Evolutionary conservation across 2,888 invertebrate genomes (phyloP).

Genomic region (Sialis fuliginosa): DNA sequence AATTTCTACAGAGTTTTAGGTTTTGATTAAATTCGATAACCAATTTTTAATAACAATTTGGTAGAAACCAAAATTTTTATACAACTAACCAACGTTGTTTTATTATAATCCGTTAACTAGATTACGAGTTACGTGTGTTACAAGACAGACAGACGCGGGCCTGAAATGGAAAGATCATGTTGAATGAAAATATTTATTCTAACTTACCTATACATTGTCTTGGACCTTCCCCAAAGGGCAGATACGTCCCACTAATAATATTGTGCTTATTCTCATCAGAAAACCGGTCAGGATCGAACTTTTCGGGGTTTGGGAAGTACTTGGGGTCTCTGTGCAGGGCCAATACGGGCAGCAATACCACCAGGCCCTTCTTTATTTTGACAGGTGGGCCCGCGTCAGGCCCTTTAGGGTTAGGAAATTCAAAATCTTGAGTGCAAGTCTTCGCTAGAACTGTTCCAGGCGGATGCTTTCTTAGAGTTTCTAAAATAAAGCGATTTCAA

Average conservation of each 20-base stretch:
- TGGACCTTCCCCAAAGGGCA: slow-evolving; percentile 18
- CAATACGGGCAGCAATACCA: slow-evolving; percentile 13
- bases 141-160: too few relatives aligned
- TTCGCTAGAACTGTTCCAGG: slow-evolving; percentile 11
- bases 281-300: slow-evolving; percentile 13
- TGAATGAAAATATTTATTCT: too few relatives aligned
- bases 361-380: slow-evolving; percentile 12
- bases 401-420: slow-evolving; percentile 8
- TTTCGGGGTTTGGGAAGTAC: slow-evolving; percentile 11
- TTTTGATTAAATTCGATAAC: too few relatives aligned
- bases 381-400: slow-evolving; percentile 15
- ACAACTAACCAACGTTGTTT: too few relatives aligned
- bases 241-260: slow-evolving; percentile 14
- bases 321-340: slow-evolving; percentile 14
- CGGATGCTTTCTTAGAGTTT: slow-evolving; percentile 17
- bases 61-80: too few relatives aligned
- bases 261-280: slow-evolving; percentile 14
- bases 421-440: slow-evolving; percentile 12
- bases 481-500: slow-evolving; percentile 9
- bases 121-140: too few relatives aligned
- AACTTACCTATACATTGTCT: slow-evolving; percentile 16
- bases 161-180: too few relatives aligned
- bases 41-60: too few relatives aligned
- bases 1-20: too few relatives aligned
- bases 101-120: too few relatives aligned